Evolutionary conservation across 2,888 invertebrate genomes (phyloP).

Genomic region (Caradrina clavipalpis): DNA sequence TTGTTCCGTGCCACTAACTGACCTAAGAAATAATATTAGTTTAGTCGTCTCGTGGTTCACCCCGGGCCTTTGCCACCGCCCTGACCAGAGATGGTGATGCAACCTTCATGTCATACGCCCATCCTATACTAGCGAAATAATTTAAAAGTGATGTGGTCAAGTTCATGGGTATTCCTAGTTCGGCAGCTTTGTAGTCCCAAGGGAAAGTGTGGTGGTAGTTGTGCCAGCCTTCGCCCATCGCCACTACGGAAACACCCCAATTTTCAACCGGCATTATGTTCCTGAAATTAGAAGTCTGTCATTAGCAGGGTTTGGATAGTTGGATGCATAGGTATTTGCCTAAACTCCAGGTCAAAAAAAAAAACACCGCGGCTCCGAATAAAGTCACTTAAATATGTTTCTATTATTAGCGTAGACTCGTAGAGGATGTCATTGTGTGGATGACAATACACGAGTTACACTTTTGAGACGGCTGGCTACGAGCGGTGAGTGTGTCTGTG

Average conservation of each 20-base stretch:
- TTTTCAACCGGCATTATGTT: slow-evolving; percentile 95
- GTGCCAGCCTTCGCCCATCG: slow-evolving; percentile 98
- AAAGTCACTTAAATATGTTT: no score
- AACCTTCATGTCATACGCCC: slow-evolving; percentile 94
- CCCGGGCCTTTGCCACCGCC: slow-evolving; percentile 89
- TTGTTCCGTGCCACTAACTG: not conserved
- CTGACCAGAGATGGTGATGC: slow-evolving; percentile 91
- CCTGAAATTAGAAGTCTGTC: slow-evolving; percentile 81
- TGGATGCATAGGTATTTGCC: no score
- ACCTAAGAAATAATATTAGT: slow-evolving; percentile 1
- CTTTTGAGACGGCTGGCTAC: no score
- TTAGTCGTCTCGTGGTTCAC: slow-evolving; percentile 74
- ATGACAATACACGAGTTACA: no score
- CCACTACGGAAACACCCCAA: slow-evolving; percentile 92
- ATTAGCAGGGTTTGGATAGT: not conserved
- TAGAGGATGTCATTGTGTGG: no score
- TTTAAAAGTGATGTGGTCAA: slow-evolving; percentile 93
- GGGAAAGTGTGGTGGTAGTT: slow-evolving; percentile 98
- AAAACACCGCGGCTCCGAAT: no score
- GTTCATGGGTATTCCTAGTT: slow-evolving; percentile 94
- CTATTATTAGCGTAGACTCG: no score
- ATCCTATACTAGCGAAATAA: slow-evolving; percentile 93
- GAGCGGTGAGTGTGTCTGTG: no score
- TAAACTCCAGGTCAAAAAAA: no score
- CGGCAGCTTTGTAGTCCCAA: slow-evolving; percentile 98